A percentile compares a stretch with the other conserved stretches of the same genome.
Evolutionary conservation across 2,113 vertebrate species (phyloP).

Genomic region (Oxyruncus cristatus): DNA sequence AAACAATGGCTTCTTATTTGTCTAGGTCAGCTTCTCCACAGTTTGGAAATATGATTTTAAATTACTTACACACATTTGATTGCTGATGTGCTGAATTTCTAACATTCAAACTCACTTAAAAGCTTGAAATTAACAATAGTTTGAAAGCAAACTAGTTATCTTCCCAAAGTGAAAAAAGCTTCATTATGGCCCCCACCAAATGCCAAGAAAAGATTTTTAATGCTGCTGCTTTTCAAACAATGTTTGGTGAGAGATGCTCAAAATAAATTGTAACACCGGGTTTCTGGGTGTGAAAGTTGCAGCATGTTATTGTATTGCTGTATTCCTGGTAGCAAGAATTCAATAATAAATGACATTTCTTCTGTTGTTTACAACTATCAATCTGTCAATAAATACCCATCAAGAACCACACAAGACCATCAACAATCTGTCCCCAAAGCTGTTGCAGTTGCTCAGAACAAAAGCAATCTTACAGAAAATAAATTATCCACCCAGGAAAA

Average conservation of each 20-base stretch:
- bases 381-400: slow-evolving; percentile 15
- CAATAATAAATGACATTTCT: neutral
- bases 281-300: neutral
- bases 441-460: neutral
- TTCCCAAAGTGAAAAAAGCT: neutral
- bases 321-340: neutral
- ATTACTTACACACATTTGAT: neutral
- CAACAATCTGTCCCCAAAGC: slow-evolving; percentile 39
- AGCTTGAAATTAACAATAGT: neutral
- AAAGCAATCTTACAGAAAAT: neutral
- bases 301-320: neutral
- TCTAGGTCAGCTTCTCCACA: neutral
- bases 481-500: neutral
- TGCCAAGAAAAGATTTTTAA: neutral
- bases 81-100: neutral
- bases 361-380: slow-evolving; percentile 24
- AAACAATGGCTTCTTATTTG: neutral
- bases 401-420: neutral
- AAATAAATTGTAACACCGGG: slow-evolving; percentile 1
- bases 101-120: neutral
- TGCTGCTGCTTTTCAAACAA: neutral
- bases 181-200: neutral
- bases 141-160: neutral
- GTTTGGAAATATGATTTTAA: neutral
- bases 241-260: neutral